Evolutionary conservation across 2,113 vertebrate genomes (phyloP).

Genomic region (Indicator indicator): DNA sequence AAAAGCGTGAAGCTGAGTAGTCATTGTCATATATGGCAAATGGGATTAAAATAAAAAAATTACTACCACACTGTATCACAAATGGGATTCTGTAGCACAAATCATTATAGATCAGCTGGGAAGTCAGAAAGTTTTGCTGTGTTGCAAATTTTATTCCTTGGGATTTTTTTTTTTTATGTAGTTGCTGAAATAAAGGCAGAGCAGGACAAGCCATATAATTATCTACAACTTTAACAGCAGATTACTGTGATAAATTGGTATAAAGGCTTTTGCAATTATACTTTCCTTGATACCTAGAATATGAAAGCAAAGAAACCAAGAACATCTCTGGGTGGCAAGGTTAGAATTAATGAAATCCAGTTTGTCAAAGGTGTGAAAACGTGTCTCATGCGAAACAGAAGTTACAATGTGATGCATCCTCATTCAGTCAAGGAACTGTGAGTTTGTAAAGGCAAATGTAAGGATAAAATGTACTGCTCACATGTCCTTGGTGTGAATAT

Average conservation of each 20-base stretch:
- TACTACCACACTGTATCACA: neutral
- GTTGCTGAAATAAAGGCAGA: neutral
- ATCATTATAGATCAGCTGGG: neutral
- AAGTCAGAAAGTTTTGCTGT: neutral
- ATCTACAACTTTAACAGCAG: neutral
- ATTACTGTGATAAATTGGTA: neutral
- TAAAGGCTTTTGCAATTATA: neutral
- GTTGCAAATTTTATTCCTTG: neutral
- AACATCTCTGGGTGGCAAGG: neutral
- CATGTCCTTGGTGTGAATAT: neutral
- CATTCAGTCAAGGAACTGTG: neutral
- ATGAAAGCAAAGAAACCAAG: neutral
- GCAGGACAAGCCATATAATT: neutral
- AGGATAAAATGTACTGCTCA: neutral
- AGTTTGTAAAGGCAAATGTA: neutral
- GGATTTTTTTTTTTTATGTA: neutral
- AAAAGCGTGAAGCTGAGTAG: neutral
- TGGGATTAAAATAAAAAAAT: neutral
- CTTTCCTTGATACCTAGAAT: neutral
- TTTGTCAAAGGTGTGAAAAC: slow-evolving; percentile 22
- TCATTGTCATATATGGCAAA: neutral
- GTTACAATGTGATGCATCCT: neutral
- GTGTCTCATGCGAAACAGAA: neutral
- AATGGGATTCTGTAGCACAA: neutral
- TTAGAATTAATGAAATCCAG: slow-evolving; percentile 24